A percentile compares a stretch with the other conserved stretches of the same genome.
Evolutionary conservation across 1,140 invertebrate genomes (phyloP).

Genomic region (Drosophila repletoides): DNA sequence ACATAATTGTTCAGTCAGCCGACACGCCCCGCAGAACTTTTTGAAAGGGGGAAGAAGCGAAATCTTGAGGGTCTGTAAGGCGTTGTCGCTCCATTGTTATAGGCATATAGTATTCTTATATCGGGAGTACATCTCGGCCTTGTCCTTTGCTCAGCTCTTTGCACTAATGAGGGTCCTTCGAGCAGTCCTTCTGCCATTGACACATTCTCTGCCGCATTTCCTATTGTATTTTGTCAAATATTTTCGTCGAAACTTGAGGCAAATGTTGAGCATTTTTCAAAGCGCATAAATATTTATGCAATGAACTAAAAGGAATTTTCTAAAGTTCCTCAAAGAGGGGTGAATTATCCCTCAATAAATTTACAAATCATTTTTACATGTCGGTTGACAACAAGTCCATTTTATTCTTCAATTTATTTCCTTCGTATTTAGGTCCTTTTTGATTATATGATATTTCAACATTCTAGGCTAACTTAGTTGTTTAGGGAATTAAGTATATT

Average conservation of each 20-base stretch:
- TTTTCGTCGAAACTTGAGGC: conserved; percentile 49
- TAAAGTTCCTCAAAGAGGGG: conserved; percentile 9
- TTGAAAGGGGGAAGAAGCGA: background rate
- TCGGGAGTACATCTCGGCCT: conserved; percentile 40
- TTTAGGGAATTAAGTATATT: too few relatives aligned
- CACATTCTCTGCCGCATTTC: conserved; percentile 48
- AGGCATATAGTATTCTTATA: conserved; percentile 32
- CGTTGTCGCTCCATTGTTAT: conserved; percentile 49
- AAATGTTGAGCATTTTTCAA: conserved; percentile 60
- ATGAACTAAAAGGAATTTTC: conserved; percentile 72
- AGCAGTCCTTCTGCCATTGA: conserved; percentile 63
- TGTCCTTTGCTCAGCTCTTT: conserved; percentile 61
- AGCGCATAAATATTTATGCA: conserved; percentile 77
- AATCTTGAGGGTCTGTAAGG: conserved; percentile 26
- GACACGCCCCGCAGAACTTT: conserved; percentile 68
- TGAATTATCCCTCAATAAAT: background rate
- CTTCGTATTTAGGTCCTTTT: too few relatives aligned
- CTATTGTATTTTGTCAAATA: conserved; percentile 65
- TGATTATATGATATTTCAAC: background rate
- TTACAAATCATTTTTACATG: conserved; percentile 16
- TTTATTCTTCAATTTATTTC: too few relatives aligned
- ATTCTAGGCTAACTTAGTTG: too few relatives aligned
- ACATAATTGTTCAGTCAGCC: conserved; percentile 69
- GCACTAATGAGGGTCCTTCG: conserved; percentile 72
- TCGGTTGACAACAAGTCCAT: conserved; percentile 1